Percentiles rank a stretch among this genome's conserved stretches.
Conservation (phyloP, 2,888 invertebrate genomes). For the Selenia dentaria region DNA sequence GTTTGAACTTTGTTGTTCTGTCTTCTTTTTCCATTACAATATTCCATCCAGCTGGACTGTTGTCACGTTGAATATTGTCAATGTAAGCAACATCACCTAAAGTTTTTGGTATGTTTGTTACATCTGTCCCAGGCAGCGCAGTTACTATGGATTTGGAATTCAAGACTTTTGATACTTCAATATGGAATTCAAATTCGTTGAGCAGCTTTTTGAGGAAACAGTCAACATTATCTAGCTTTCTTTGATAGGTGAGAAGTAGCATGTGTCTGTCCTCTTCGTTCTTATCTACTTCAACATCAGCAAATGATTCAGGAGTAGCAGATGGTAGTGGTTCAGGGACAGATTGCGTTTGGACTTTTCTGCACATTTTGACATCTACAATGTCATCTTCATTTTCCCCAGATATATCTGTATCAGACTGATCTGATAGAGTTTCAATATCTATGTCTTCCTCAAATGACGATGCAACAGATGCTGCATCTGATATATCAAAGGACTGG, state of each 20-base stretch:
- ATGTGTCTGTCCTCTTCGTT: conserved; percentile 63
- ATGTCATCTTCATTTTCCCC: conserved; percentile 43
- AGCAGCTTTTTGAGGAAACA: conserved; percentile 60
- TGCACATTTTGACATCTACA: conserved; percentile 63
- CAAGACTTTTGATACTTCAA: conserved; percentile 73
- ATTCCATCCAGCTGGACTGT: conserved; percentile 66
- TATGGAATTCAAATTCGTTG: conserved; percentile 69
- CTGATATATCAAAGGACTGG: conserved; percentile 65
- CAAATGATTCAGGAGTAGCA: conserved; percentile 65
- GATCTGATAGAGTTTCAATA: conserved; percentile 63
- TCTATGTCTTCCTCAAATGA: conserved; percentile 59
- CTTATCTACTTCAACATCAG: conserved; percentile 65
- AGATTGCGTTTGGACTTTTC: conserved; percentile 51
- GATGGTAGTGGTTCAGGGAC: conserved; percentile 49
- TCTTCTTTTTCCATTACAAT: conserved; percentile 67
- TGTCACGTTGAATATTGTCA: conserved; percentile 43
- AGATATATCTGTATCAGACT: conserved; percentile 61
- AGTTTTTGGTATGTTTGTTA: conserved; percentile 44
- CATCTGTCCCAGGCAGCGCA: conserved; percentile 45
- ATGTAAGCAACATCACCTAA: conserved; percentile 45
- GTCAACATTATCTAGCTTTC: conserved; percentile 65
- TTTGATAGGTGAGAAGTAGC: conserved; percentile 61
- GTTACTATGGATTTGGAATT: conserved; percentile 52
- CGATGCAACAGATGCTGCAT: conserved; percentile 54
- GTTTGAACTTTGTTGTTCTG: conserved; percentile 50